Base-by-base conservation (phyloP, 2,797 vertebrate genomes). In the Alauda arvensis region DNA sequence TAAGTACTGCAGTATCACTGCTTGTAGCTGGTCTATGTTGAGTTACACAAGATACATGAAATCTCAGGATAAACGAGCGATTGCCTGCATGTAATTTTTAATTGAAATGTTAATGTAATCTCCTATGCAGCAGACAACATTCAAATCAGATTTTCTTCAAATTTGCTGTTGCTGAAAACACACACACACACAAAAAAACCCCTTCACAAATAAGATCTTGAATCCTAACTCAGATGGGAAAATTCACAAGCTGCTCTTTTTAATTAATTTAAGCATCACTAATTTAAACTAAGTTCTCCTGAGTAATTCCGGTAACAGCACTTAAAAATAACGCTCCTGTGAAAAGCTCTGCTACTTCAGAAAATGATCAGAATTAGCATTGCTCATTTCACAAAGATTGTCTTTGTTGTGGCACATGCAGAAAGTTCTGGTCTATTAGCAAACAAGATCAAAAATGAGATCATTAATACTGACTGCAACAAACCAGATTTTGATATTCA, bases 181-280 rank as follows among this genome's bases (percentile, higher is more conserved):
- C 5, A 37, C 26, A 52, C 18, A 67, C 19, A 51, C 40, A 42
- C 40, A 8, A 83, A 46, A 46, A 28, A 8, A 0, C 14, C 8
- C 12, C 24, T 57, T 70, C 52, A 15, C 37, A 82, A 91, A 66
- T 68, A 75, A 63, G 66, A 85, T 74, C 70, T 60, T 62, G 42
- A 85, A 78, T 92, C 56, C 86, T 77, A 90, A 90, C 23, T 90
- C 67, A 75, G 78, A 76, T 76, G 82, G 76, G 88, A 92, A 93
- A 92, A 91, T 88, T 92, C 92, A 84, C 66, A 88, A 78, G 53
- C 85, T 0, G 4, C 75, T 92, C 51, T 82, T 84, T 86, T 85
- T 95, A 93, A 94, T 95, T 95, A 92, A 89, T 92, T 91, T 93
- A 92, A 94, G 92, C 82, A 80, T 90, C 72, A 83, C 76, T 92